These are phyloP conservation scores for Halictus quadricinctus DNA, from an alignment of 2,888 invertebrate species.

Conservation along the genomic window DNA sequence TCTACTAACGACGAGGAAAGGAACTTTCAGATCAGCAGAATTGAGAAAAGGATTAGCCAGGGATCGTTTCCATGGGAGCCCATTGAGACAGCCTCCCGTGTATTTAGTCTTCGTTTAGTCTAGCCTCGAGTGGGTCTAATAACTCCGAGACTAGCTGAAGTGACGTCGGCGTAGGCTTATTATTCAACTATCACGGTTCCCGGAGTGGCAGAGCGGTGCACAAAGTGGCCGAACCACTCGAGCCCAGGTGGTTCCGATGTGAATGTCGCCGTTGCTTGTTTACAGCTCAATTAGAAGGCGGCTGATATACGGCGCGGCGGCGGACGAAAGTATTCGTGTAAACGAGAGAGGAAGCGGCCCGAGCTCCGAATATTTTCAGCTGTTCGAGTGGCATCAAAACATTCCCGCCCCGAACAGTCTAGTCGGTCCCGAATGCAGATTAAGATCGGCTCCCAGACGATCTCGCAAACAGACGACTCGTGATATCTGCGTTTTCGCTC, in stretches of 20 bases:
- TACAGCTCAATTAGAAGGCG: conserved; percentile 38
- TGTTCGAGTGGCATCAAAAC: conserved; percentile 32
- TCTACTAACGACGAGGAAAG: too few relatives aligned
- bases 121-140: conserved; percentile 41
- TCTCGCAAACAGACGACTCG: conserved; percentile 9
- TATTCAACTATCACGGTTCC: conserved; percentile 43
- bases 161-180: conserved; percentile 39
- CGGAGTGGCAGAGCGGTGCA: conserved; percentile 36
- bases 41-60: neutral
- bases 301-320: neutral
- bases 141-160: conserved; percentile 34
- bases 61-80: neutral
- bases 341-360: neutral
- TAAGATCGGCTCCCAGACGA: conserved; percentile 37
- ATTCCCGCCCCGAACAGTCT: conserved; percentile 21
- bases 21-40: neutral
- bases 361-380: conserved; percentile 3
- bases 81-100: neutral
- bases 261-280: conserved; percentile 38
- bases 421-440: conserved; percentile 37
- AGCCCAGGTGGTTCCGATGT: conserved; percentile 6
- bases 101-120: conserved; percentile 33
- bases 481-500: conserved; percentile 8
- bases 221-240: conserved; percentile 37
- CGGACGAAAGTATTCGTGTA: neutral